Conservation (phyloP, 2,113 vertebrate species). For the Cryptomyrus ogoouensis region DNA sequence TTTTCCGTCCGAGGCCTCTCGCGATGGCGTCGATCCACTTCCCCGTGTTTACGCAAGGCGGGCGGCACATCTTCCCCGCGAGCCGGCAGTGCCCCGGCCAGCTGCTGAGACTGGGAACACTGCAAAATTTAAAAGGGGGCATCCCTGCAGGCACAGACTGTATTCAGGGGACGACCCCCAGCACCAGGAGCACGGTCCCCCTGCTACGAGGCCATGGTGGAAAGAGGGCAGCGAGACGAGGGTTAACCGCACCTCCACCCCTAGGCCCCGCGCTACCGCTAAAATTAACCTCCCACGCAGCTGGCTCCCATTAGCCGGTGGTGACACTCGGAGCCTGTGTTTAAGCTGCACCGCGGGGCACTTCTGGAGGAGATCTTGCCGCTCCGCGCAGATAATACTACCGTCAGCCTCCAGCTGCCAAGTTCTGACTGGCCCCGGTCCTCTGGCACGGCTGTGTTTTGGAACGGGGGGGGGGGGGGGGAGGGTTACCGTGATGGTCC, state of each 20-base stretch:
- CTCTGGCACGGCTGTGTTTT: conserved; percentile 30
- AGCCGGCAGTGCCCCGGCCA: neutral
- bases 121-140: neutral
- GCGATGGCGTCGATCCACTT: neutral
- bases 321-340: conserved; percentile 52
- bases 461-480: conserved; percentile 24
- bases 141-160: neutral
- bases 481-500: too few relatives aligned
- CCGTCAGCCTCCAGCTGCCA: conserved; percentile 34
- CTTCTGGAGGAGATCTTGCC: conserved; percentile 8
- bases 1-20: neutral
- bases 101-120: neutral
- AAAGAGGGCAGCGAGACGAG: conserved; percentile 25
- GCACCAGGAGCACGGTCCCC: neutral
- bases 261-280: conserved; percentile 48
- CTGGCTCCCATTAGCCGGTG: conserved; percentile 63
- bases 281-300: conserved; percentile 64
- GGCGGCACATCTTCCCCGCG: neutral
- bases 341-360: conserved; percentile 38
- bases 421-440: conserved; percentile 38
- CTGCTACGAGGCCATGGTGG: neutral
- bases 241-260: conserved; percentile 43
- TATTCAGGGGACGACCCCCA: too few relatives aligned
- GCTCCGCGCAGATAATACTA: conserved; percentile 40
- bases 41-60: neutral